Percentiles rank a stretch among this genome's conserved stretches.
Evolutionary conservation across 2,113 vertebrate genomes (phyloP).

Genomic region (Pelusios castaneus): DNA sequence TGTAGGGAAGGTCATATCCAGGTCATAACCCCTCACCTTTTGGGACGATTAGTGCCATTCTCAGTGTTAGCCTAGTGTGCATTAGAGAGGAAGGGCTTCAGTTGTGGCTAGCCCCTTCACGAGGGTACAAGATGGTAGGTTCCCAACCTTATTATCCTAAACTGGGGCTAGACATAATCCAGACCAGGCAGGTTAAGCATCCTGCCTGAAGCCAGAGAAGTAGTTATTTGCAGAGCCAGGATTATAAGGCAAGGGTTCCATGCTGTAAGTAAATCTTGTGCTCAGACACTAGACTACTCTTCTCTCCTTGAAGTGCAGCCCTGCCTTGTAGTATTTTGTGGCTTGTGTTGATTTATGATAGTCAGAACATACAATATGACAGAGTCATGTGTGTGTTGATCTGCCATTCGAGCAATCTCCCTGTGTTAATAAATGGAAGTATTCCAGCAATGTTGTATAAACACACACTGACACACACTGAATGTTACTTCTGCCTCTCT

Average conservation of each 20-base stretch:
- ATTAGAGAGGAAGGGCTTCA: neutral
- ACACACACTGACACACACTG: neutral
- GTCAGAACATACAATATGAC: fast-evolving
- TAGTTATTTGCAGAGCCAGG: neutral
- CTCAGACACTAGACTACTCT: neutral
- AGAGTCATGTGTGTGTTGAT: fast-evolving
- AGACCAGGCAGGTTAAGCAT: fast-evolving
- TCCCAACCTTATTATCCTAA: neutral
- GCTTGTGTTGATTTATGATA: neutral
- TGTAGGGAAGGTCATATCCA: fast-evolving
- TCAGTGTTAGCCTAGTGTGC: neutral
- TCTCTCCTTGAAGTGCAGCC: fast-evolving
- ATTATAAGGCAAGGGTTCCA: neutral
- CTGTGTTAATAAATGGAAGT: neutral
- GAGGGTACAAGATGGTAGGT: fast-evolving
- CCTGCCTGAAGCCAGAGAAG: neutral
- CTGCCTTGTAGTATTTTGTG: neutral
- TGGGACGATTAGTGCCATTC: neutral
- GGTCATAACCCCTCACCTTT: neutral
- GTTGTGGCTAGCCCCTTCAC: neutral
- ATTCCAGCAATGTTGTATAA: neutral
- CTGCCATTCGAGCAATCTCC: neutral
- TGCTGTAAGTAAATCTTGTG: neutral
- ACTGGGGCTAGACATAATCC: neutral
- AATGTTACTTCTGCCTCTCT: neutral